Base-by-base conservation (phyloP, 2,113 vertebrate genomes). In the Hylia prasina region DNA sequence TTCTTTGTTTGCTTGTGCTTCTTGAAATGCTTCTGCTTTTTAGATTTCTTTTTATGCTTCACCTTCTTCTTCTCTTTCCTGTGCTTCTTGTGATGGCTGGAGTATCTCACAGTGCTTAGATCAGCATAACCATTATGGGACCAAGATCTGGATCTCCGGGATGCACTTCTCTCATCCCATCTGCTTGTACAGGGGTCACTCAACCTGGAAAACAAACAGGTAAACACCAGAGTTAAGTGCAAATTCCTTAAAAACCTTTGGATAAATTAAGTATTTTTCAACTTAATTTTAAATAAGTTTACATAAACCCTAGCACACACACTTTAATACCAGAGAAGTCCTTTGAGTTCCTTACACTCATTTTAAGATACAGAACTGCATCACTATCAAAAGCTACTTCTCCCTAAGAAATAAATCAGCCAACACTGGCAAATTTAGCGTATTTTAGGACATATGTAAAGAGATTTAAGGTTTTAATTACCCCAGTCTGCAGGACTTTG, bases 41-140 rank as follows among this genome's bases (percentile, higher is more conserved):
- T 99, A 31, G 98, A 96, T 93, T 99, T 99, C 97, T 99, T 99
- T 97, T 99, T 99, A 78, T 97, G 99, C 65, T 99, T 99, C 79
- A 97, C 80, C 89, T 99, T 99, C 95, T 99, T 99, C 92, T 99
- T 99, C 61, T 98, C 99, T 70, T 99, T 99, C 72, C 96, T 99
- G 89, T 97, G 97, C 58, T 95, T 98, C 81, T 93, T 98, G 87
- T 92, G 98, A 68, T 94, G 97, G 79, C 98, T 98, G 25, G 98
- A 98, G 14, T 97, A 97, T 53, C 98, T 97, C 56, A 97, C 96
- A 9, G 97, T 98, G 90, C 98, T 98, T 9, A 92, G 94, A 87
- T 98, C 98, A 65, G 98, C 99, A 28, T 98, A 98, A 12, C 98
- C 98, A 0, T 98, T 99, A 39, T 96, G 98, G 31, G 99, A 99